phyloP scores from a whole-genome alignment of 2,888 invertebrate genomes.

The Plagiodera versicolora region DNA sequence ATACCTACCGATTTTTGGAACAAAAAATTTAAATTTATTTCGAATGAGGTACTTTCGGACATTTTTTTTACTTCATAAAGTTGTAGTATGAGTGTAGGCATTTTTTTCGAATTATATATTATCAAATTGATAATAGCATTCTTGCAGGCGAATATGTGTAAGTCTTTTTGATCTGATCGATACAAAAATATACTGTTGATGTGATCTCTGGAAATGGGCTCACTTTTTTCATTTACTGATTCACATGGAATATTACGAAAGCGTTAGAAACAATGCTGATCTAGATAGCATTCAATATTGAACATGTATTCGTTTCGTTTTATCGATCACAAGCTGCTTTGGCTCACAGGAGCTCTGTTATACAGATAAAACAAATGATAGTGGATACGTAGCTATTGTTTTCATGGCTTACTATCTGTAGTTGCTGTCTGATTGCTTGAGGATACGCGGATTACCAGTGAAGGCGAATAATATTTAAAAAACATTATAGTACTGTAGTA shows the following conservation, averaged over 20 bases:
- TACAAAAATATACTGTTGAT: too few relatives aligned
- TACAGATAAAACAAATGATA: constrained; percentile 20
- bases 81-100: too few relatives aligned
- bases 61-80: too few relatives aligned
- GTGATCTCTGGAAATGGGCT: too few relatives aligned
- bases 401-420: constrained; percentile 11
- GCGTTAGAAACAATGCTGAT: constrained; percentile 22
- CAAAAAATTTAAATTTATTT: too few relatives aligned
- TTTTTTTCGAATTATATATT: too few relatives aligned
- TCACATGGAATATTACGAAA: constrained; percentile 14
- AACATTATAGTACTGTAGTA: too few relatives aligned
- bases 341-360: constrained; percentile 25
- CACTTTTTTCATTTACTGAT: constrained; percentile 6
- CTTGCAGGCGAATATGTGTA: too few relatives aligned
- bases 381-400: constrained; percentile 18
- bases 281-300: constrained; percentile 26
- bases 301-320: constrained; percentile 16
- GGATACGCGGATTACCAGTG: constrained; percentile 15
- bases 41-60: too few relatives aligned
- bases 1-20: too few relatives aligned
- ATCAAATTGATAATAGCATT: too few relatives aligned
- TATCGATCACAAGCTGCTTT: constrained; percentile 15
- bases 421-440: constrained; percentile 8
- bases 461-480: not conserved
- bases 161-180: too few relatives aligned